A percentile compares a stretch with the other conserved stretches of the same genome.
phyloP scores from a whole-genome alignment of 37 sponge, comb jelly and placozoan genomes.

The Amphimedon queenslandica region DNA sequence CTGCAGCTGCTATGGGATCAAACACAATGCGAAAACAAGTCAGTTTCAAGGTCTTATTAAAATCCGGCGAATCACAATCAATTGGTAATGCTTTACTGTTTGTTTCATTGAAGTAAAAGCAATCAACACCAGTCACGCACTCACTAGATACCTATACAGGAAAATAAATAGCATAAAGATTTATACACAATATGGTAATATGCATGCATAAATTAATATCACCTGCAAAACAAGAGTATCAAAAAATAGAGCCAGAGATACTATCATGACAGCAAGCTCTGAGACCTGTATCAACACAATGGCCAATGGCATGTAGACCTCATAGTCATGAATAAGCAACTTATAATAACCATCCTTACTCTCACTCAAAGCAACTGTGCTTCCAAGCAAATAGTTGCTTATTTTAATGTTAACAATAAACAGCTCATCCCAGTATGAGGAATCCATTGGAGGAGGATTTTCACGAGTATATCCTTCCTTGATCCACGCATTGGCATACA shows the following conservation, averaged over 20 bases:
- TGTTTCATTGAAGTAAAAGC: background rate
- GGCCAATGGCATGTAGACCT: background rate
- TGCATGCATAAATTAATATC: no score
- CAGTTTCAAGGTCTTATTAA: no score
- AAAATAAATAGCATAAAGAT: no score
- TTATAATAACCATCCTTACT: background rate
- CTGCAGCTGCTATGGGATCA: background rate
- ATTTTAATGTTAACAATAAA: background rate
- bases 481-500: background rate
- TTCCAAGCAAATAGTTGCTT: background rate
- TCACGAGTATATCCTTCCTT: no score
- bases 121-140: background rate
- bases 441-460: no score
- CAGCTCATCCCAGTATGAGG: no score
- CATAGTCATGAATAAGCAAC: background rate
- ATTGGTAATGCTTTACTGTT: background rate
- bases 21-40: background rate
- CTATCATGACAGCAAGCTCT: no score
- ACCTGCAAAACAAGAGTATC: no score
- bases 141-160: no score
- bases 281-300: background rate
- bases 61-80: background rate
- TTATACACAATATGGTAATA: no score
- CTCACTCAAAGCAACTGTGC: background rate
- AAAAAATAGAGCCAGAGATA: no score